Percentiles rank a stretch among this genome's conserved stretches.
Conservation (phyloP, 1,140 invertebrate genomes). For the Drosophila repleta region DNA sequence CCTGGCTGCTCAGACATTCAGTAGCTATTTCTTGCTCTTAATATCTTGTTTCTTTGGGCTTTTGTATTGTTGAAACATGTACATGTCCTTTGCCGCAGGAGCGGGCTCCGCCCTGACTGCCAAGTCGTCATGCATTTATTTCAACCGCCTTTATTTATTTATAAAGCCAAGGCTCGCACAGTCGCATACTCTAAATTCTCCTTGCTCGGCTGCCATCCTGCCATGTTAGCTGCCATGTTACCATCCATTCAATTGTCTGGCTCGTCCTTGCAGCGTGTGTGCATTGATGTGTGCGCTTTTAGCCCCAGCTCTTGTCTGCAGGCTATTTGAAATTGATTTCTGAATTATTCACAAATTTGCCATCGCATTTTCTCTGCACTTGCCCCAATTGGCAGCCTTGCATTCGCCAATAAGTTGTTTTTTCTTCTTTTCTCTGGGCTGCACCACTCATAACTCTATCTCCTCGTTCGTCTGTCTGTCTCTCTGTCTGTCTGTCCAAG, state of each 20-base stretch:
- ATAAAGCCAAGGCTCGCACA: conserved; percentile 58
- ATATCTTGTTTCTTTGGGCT: conserved; percentile 72
- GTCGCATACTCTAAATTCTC: conserved; percentile 53
- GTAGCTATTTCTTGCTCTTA: conserved; percentile 69
- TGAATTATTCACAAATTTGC: conserved; percentile 74
- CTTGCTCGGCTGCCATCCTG: conserved; percentile 62
- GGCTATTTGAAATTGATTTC: conserved; percentile 70
- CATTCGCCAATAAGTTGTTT: conserved; percentile 65
- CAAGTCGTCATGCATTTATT: conserved; percentile 72
- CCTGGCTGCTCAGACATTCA: conserved; percentile 43
- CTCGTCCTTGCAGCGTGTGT: conserved; percentile 23
- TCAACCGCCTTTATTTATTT: conserved; percentile 75
- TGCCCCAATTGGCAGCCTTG: conserved; percentile 61
- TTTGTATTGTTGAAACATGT: conserved; percentile 68
- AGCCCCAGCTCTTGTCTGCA: conserved; percentile 42
- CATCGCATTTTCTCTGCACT: conserved; percentile 27
- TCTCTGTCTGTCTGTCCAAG: conserved; percentile 7
- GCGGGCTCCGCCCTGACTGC: conserved; percentile 33
- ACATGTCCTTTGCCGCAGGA: conserved; percentile 60
- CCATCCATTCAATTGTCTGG: conserved; percentile 58
- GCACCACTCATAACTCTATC: conserved; percentile 8
- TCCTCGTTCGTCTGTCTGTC: neutral
- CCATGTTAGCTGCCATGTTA: conserved; percentile 76
- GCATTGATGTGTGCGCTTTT: conserved; percentile 19
- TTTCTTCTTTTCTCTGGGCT: neutral